These are phyloP conservation scores for Halcyon leucocephala DNA, from an alignment of 2,797 vertebrate species.

Conservation along the genomic window DNA sequence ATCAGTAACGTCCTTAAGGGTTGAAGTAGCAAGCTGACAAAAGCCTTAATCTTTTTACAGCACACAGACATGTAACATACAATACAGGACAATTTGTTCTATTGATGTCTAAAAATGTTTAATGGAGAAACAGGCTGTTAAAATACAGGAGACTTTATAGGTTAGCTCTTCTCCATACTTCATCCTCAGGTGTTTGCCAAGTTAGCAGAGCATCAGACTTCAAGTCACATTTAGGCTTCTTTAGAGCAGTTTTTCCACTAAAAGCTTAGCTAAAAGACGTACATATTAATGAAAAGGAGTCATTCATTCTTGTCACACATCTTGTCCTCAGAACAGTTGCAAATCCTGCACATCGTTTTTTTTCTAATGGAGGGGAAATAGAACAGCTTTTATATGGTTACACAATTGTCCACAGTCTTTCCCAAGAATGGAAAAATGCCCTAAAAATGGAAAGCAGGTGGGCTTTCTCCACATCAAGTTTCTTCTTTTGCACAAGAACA, in stretches of 20 bases:
- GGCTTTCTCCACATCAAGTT: not conserved
- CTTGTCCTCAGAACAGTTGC: conserved; percentile 63
- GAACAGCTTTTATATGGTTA: conserved; percentile 58
- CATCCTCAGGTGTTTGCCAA: conserved; percentile 52
- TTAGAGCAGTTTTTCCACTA: conserved; percentile 42
- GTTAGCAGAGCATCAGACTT: conserved; percentile 60
- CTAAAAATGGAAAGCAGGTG: conserved; percentile 62
- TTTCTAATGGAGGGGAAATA: conserved; percentile 64
- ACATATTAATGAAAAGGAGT: conserved; percentile 45
- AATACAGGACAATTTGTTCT: conserved; percentile 54
- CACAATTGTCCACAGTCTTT: conserved; percentile 64
- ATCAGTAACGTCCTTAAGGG: not conserved
- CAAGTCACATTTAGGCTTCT: conserved; percentile 45
- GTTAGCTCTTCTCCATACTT: conserved; percentile 65
- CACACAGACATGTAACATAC: conserved; percentile 34
- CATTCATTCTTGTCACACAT: conserved; percentile 59
- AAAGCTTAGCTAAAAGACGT: conserved; percentile 15
- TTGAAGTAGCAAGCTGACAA: conserved; percentile 43
- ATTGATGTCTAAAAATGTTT: conserved; percentile 51
- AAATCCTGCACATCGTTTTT: conserved; percentile 64
- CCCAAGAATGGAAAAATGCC: conserved; percentile 21
- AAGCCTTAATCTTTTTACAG: conserved; percentile 51
- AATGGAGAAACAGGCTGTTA: conserved; percentile 75
- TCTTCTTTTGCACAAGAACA: not conserved
- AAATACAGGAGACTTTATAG: conserved; percentile 61